These are phyloP conservation scores for Phenganax marumi DNA, from an alignment of 92 coral and sea anemone species.

Conservation along the genomic window DNA sequence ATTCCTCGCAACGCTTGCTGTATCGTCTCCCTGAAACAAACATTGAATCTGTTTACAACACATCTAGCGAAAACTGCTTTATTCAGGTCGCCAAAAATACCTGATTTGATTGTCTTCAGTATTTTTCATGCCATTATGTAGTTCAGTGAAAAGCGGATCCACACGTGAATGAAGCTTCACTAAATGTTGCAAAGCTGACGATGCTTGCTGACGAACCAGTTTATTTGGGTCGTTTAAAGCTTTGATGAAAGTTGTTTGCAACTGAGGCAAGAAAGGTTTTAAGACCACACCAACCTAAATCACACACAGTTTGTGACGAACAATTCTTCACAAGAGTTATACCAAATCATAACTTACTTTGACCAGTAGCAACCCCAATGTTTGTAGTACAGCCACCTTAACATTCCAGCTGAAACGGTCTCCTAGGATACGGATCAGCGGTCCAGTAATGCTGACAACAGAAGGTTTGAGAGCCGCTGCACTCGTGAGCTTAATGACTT, in stretches of 20 bases:
- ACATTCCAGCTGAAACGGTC: slow-evolving; percentile 98
- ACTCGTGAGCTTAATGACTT: slow-evolving; percentile 83
- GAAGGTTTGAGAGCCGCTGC: slow-evolving; percentile 94
- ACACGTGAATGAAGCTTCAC: slow-evolving; percentile 91
- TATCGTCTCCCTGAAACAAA: slow-evolving; percentile 74
- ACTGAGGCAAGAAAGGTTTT: slow-evolving; percentile 95
- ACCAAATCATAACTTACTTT: slow-evolving; percentile 59
- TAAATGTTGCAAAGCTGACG: slow-evolving; percentile 82
- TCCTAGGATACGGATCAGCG: slow-evolving; percentile 97
- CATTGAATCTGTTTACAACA: background rate
- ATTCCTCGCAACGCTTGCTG: slow-evolving; percentile 93
- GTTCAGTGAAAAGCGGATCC: slow-evolving; percentile 96
- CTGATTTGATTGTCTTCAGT: slow-evolving; percentile 91
- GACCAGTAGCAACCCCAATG: slow-evolving; percentile 82
- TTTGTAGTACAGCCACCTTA: slow-evolving; percentile 90
- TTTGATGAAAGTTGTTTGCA: slow-evolving; percentile 95
- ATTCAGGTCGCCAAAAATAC: slow-evolving; percentile 28
- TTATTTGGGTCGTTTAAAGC: slow-evolving; percentile 92
- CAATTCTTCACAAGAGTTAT: background rate
- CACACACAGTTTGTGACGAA: background rate
- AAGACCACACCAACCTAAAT: slow-evolving; percentile 86
- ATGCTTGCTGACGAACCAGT: slow-evolving; percentile 82
- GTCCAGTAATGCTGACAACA: slow-evolving; percentile 95
- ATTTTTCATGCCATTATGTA: slow-evolving; percentile 92
- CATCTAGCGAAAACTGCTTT: background rate